Evolutionary conservation across 2,888 invertebrate genomes (phyloP).

Genomic region (Merodon equestris): DNA sequence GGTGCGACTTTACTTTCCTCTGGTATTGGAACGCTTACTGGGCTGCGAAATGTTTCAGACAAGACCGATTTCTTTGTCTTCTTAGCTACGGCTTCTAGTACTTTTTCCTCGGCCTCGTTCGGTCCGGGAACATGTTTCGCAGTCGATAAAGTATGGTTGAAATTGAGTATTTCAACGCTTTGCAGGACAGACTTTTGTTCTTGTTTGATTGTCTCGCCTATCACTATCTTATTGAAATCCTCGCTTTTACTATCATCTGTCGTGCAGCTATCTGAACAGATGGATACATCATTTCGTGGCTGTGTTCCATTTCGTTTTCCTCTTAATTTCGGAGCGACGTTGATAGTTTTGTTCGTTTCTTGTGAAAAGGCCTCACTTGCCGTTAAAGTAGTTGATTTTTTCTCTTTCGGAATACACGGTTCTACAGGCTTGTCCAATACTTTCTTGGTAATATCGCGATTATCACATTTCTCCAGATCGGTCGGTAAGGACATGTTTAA

Average conservation of each 20-base stretch:
- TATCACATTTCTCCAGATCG: slow-evolving; percentile 45
- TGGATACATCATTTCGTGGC: slow-evolving; percentile 32
- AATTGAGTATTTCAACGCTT: slow-evolving; percentile 18
- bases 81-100: slow-evolving; percentile 76
- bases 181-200: slow-evolving; percentile 29
- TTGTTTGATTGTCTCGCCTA: slow-evolving; percentile 26
- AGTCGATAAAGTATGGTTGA: slow-evolving; percentile 18
- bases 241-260: slow-evolving; percentile 56
- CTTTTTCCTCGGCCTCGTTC: slow-evolving; percentile 73
- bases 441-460: slow-evolving; percentile 24
- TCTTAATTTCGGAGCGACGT: slow-evolving; percentile 76
- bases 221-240: slow-evolving; percentile 44
- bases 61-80: slow-evolving; percentile 78
- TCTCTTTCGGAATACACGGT: slow-evolving; percentile 39
- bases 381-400: neutral
- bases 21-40: slow-evolving; percentile 12
- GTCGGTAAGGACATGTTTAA: neutral
- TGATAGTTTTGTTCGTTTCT: slow-evolving; percentile 72
- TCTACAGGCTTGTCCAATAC: slow-evolving; percentile 33
- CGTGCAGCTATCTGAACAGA: slow-evolving; percentile 52
- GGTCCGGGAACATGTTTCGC: slow-evolving; percentile 44
- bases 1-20: slow-evolving; percentile 3
- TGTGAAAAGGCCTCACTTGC: slow-evolving; percentile 16
- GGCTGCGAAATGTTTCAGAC: slow-evolving; percentile 70
- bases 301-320: slow-evolving; percentile 73